These are phyloP conservation scores for Perizoma flavofasciatum DNA, from an alignment of 2,888 invertebrate genomes.

Conservation along the genomic window DNA sequence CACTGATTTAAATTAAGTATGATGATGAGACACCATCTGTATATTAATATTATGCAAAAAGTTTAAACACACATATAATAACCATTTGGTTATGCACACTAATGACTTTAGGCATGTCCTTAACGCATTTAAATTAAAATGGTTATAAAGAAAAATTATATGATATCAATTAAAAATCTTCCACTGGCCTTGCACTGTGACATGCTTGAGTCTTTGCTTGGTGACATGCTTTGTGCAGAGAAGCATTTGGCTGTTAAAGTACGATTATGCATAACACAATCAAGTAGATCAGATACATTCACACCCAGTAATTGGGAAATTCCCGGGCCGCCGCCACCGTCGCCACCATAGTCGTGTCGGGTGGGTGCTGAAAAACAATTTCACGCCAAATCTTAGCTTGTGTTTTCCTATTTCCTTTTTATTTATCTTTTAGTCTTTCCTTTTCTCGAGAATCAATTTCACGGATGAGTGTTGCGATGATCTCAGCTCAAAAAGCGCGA, in stretches of 20 bases:
- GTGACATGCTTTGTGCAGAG: too few species aligned
- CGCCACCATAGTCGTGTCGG: conserved; percentile 57
- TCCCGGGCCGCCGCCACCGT: conserved; percentile 65
- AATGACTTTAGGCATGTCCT: too few species aligned
- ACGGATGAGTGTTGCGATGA: conserved; percentile 83
- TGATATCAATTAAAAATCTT: too few species aligned
- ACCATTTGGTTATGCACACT: too few species aligned
- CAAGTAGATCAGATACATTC: conserved; percentile 71
- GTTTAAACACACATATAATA: conserved; percentile 19
- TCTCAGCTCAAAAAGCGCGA: conserved; percentile 79
- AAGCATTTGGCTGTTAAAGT: conserved; percentile 43
- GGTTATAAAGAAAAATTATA: too few species aligned
- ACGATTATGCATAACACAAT: conserved; percentile 71
- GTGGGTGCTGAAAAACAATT: conserved; percentile 82
- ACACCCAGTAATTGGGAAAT: conserved; percentile 82
- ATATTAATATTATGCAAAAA: conserved; percentile 31
- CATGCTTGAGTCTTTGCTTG: too few species aligned
- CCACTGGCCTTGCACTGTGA: too few species aligned
- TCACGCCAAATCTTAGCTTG: conserved; percentile 84
- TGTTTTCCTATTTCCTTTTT: conserved; percentile 84
- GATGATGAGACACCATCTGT: conserved; percentile 2
- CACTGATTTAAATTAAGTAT: neutral
- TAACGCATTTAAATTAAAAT: too few species aligned
- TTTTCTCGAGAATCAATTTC: conserved; percentile 83
- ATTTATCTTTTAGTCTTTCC: conserved; percentile 84